A percentile compares a stretch with the other conserved stretches of the same genome.
These are phyloP conservation scores for Gavialis gangeticus DNA, from an alignment of 2,113 vertebrate genomes.

Conservation along the genomic window DNA sequence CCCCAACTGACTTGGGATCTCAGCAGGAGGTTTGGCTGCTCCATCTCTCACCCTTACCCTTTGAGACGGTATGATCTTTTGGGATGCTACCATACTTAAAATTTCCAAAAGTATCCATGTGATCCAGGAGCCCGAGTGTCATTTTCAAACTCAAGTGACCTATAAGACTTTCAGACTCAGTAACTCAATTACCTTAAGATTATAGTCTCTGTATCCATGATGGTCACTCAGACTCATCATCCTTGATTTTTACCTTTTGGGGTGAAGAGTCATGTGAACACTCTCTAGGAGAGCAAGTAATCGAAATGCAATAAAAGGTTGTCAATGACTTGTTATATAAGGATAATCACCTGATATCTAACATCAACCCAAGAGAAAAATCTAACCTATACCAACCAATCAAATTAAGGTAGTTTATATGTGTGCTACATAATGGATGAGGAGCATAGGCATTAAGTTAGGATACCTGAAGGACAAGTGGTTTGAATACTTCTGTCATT, in stretches of 20 bases:
- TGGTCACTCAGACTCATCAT: not conserved
- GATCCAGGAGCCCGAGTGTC: not conserved
- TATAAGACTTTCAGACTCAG: not conserved
- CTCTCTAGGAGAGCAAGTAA: not conserved
- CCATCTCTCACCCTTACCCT: not conserved
- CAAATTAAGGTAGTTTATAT: no score
- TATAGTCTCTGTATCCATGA: not conserved
- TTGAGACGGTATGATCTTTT: not conserved
- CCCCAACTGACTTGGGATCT: no score
- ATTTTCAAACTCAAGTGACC: not conserved
- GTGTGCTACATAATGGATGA: no score
- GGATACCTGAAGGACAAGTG: no score
- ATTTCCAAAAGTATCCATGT: not conserved
- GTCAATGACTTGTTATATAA: not conserved
- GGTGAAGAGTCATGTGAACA: not conserved
- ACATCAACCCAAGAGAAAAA: not conserved
- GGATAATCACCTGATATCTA: not conserved
- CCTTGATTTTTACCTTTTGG: not conserved
- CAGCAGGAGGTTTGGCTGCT: not conserved
- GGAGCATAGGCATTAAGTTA: no score
- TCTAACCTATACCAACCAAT: no score
- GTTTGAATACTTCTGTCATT: no score
- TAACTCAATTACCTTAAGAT: not conserved
- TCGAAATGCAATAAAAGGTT: not conserved
- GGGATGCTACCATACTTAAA: not conserved